phyloP scores from a whole-genome alignment of 2,888 invertebrate species.

The Noctua janthina region DNA sequence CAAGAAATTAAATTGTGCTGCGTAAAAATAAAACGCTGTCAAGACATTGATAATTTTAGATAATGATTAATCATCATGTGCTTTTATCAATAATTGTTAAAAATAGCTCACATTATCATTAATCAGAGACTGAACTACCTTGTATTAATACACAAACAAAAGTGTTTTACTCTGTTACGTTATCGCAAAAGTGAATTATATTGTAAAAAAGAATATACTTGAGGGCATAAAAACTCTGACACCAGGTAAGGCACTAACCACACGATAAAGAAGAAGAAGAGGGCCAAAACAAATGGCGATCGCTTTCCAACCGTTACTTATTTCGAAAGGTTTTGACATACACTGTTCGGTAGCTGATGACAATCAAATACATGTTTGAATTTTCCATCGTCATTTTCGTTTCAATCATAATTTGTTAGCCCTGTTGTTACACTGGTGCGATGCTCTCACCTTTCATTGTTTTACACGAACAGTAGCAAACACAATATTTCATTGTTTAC shows the following conservation, averaged over 20 bases:
- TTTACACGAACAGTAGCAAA: background rate
- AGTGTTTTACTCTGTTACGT: background rate
- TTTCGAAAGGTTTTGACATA: background rate
- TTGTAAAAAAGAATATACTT: background rate
- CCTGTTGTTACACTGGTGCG: background rate
- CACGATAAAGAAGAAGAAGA: no score
- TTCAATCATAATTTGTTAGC: background rate
- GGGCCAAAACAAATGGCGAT: background rate
- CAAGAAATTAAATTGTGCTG: background rate
- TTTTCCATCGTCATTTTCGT: background rate
- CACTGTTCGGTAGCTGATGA: background rate
- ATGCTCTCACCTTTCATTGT: background rate
- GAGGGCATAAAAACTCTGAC: no score
- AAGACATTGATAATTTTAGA: slow-evolving; percentile 14
- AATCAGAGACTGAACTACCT: background rate
- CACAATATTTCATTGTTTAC: background rate
- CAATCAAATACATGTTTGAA: no score
- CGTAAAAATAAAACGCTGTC: background rate
- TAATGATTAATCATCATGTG: background rate
- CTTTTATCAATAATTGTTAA: slow-evolving; percentile 26
- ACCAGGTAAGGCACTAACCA: no score
- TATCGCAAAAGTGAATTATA: background rate
- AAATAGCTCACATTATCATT: slow-evolving; percentile 24
- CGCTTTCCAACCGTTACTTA: background rate
- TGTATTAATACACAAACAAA: background rate